Evolutionary conservation across 2,113 vertebrate genomes (phyloP).

Genomic region (Syngnathus floridae): DNA sequence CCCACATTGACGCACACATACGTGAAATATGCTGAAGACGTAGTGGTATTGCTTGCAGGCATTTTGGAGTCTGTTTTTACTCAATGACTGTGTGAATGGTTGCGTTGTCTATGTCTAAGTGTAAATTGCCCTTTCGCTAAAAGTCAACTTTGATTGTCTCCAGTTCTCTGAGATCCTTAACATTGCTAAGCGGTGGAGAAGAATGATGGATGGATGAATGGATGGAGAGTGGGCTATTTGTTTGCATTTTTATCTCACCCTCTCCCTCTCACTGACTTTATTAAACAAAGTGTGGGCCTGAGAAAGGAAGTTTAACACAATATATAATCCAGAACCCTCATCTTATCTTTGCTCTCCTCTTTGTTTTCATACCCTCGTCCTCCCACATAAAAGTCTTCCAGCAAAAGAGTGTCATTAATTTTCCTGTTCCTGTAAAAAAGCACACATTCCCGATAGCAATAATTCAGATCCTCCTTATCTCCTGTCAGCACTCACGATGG

Average conservation of each 20-base stretch:
- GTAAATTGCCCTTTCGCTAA: not conserved
- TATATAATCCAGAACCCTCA: constrained; percentile 37
- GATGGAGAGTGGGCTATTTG: not conserved
- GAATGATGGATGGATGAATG: not conserved
- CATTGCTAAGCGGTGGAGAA: not conserved
- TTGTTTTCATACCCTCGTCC: constrained; percentile 8
- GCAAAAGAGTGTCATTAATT: constrained; percentile 22
- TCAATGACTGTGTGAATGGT: not conserved
- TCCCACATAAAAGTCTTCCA: constrained; percentile 13
- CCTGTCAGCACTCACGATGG: constrained; percentile 10
- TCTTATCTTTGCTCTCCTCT: constrained; percentile 41
- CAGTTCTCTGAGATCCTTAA: not conserved
- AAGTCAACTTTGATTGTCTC: not conserved
- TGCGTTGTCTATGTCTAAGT: not conserved
- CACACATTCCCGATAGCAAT: constrained; percentile 29
- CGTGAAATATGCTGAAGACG: not conserved
- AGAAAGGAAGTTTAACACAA: constrained; percentile 33
- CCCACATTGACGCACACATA: constrained; percentile 14
- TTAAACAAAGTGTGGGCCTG: constrained; percentile 35
- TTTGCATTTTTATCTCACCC: constrained; percentile 16
- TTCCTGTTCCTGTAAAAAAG: constrained; percentile 17
- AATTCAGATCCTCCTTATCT: constrained; percentile 26
- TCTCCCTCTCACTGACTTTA: constrained; percentile 12
- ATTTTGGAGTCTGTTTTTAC: not conserved
- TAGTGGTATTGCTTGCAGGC: not conserved